A percentile compares a stretch with the other conserved stretches of the same genome.
Evolutionary conservation across 92 coral and sea anemone genomes (phyloP).

Genomic region (Zoanthus gigantus): DNA sequence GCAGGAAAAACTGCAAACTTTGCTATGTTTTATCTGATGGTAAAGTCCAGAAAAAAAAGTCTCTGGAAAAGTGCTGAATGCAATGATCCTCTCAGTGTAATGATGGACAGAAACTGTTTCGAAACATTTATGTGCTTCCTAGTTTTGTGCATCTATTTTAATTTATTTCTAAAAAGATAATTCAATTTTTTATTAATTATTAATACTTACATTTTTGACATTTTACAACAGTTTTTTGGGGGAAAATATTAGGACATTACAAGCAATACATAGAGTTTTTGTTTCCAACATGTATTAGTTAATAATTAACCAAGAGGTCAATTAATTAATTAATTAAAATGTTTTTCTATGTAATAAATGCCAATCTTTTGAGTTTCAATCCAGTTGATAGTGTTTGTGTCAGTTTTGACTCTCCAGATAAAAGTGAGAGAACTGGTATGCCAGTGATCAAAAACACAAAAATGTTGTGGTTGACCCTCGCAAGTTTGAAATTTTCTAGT

Average conservation of each 20-base stretch:
- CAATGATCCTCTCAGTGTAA: background rate
- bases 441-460: conserved; percentile 13
- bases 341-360: too few species aligned
- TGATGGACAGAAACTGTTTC: background rate
- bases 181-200: too few species aligned
- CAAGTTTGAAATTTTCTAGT: background rate
- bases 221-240: too few species aligned
- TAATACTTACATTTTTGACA: too few species aligned
- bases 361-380: background rate
- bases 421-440: conserved; percentile 9
- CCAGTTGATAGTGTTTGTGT: conserved; percentile 11
- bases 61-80: background rate
- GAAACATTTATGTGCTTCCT: too few species aligned
- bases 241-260: too few species aligned
- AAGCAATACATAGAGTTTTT: too few species aligned
- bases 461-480: conserved; percentile 3
- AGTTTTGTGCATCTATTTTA: too few species aligned
- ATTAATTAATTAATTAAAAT: too few species aligned
- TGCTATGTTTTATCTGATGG: background rate
- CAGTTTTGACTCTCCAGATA: background rate
- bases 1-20: background rate
- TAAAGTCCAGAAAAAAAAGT: background rate
- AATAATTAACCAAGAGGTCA: too few species aligned
- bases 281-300: too few species aligned
- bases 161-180: too few species aligned